phyloP scores from a whole-genome alignment of 2,888 invertebrate genomes.

The Drosophila infuscata region DNA sequence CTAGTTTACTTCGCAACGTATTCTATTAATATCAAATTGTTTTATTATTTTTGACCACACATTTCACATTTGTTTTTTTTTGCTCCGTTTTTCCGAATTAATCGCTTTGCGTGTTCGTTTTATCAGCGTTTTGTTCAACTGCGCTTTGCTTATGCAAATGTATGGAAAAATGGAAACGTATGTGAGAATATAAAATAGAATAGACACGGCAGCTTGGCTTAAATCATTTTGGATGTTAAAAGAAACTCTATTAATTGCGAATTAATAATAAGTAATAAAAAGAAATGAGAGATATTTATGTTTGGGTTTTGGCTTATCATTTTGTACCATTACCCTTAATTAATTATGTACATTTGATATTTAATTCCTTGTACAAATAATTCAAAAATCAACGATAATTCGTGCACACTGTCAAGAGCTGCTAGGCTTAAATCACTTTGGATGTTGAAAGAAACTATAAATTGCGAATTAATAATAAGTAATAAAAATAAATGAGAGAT shows the following conservation, averaged over 20 bases:
- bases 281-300: not conserved
- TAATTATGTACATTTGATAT: slow-evolving; percentile 7
- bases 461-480: not conserved
- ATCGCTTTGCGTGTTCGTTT: slow-evolving; percentile 43
- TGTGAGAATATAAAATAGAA: slow-evolving; percentile 14
- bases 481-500: not conserved
- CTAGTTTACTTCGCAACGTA: slow-evolving; percentile 18
- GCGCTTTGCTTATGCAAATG: slow-evolving; percentile 58
- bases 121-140: slow-evolving; percentile 53
- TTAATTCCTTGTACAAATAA: not conserved
- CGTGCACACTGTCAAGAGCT: slow-evolving; percentile 7
- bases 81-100: slow-evolving; percentile 23
- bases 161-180: slow-evolving; percentile 17
- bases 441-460: not conserved
- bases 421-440: not conserved
- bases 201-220: slow-evolving; percentile 8
- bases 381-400: slow-evolving; percentile 29
- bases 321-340: not conserved
- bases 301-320: not conserved
- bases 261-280: not conserved
- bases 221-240: not conserved
- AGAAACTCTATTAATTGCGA: too few relatives aligned
- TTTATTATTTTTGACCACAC: slow-evolving; percentile 25
- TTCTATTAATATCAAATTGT: slow-evolving; percentile 68
- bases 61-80: slow-evolving; percentile 38